phyloP scores from a whole-genome alignment of 1,140 invertebrate species.

The Scaptomyza hsui region DNA sequence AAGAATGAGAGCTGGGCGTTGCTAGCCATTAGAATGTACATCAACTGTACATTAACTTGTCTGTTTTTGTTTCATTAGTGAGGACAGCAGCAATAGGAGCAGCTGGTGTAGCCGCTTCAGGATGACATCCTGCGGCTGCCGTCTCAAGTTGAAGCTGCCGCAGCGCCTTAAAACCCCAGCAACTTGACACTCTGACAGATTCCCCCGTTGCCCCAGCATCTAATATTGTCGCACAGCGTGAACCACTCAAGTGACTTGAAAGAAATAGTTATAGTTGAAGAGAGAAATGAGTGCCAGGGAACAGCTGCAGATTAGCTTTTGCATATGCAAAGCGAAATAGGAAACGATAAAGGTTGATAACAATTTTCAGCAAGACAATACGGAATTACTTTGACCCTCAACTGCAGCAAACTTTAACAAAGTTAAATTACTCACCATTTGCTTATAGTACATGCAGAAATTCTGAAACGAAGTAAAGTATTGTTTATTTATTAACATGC shows the following conservation, averaged over 20 bases:
- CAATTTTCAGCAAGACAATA: slow-evolving; percentile 29
- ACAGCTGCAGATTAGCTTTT: slow-evolving; percentile 61
- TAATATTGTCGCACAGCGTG: slow-evolving; percentile 32
- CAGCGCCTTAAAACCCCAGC: slow-evolving; percentile 44
- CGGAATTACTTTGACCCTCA: neutral
- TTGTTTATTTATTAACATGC: slow-evolving; percentile 36
- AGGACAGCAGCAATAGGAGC: slow-evolving; percentile 27
- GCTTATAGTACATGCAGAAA: neutral
- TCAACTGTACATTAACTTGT: slow-evolving; percentile 81
- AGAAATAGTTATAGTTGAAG: slow-evolving; percentile 18
- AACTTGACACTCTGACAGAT: slow-evolving; percentile 69
- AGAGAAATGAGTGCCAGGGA: neutral
- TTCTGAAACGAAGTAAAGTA: slow-evolving; percentile 17
- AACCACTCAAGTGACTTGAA: neutral
- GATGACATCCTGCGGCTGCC: slow-evolving; percentile 33
- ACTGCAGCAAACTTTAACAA: too few relatives aligned
- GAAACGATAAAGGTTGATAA: slow-evolving; percentile 47
- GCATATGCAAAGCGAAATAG: slow-evolving; percentile 42
- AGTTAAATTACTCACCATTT: too few relatives aligned
- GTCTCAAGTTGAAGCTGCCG: slow-evolving; percentile 36
- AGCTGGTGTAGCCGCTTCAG: slow-evolving; percentile 4
- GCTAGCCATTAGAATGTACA: slow-evolving; percentile 73
- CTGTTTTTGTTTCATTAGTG: slow-evolving; percentile 80
- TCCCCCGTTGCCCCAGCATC: slow-evolving; percentile 32
- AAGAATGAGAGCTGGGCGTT: slow-evolving; percentile 1